phyloP scores from a whole-genome alignment of 2,888 invertebrate species.

The Notocelia uddmanniana region DNA sequence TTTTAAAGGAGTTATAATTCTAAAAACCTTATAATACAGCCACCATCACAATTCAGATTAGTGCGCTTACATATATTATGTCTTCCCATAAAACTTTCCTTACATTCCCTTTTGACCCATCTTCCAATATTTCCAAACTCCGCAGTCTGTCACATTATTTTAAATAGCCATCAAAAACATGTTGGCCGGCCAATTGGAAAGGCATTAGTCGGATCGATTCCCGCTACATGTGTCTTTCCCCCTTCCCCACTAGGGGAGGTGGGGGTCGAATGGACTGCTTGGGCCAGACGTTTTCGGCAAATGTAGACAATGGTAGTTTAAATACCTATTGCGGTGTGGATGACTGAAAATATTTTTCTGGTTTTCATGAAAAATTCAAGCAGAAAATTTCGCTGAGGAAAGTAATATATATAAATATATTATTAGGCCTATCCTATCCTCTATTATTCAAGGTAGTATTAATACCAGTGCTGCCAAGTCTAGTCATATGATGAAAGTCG shows the following conservation, averaged over 20 bases:
- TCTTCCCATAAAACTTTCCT: constrained; percentile 9
- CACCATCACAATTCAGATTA: background rate
- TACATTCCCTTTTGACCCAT: constrained; percentile 17
- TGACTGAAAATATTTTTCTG: background rate
- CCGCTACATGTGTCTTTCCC: constrained; percentile 71
- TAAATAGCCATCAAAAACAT: constrained; percentile 42
- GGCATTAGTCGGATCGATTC: constrained; percentile 75
- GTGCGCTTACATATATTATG: background rate
- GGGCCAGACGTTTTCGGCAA: constrained; percentile 36
- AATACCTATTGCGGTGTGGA: constrained; percentile 14
- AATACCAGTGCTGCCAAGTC: background rate
- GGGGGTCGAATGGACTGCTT: constrained; percentile 44
- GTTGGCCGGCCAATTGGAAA: constrained; percentile 67
- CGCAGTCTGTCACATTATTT: constrained; percentile 40
- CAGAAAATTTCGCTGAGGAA: no score
- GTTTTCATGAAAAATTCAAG: background rate
- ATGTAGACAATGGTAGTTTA: constrained; percentile 38
- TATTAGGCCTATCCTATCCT: no score
- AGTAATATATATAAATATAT: no score
- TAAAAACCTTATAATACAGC: background rate
- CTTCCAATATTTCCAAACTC: constrained; percentile 25
- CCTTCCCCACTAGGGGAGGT: constrained; percentile 46
- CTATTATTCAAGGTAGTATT: background rate
- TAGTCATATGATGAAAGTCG: no score
- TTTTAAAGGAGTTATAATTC: background rate